Conservation (phyloP, 2,797 vertebrate genomes). For the Brotula barbata region DNA sequence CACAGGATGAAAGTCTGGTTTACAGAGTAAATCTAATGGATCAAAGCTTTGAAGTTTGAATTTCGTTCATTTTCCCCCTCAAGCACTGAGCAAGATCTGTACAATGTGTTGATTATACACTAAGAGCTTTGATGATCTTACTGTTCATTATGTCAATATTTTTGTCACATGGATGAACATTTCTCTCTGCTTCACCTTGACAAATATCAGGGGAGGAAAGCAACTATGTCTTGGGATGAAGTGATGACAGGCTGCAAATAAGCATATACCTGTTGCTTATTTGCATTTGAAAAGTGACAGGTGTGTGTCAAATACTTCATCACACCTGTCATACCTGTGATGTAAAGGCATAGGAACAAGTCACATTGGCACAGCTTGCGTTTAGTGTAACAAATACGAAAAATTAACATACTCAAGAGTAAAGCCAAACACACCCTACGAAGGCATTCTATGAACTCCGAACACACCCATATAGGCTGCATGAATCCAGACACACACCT, state of each 20-base stretch:
- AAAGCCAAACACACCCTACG: constrained; percentile 60
- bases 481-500: constrained; percentile 3
- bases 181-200: neutral
- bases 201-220: neutral
- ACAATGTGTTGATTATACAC: neutral
- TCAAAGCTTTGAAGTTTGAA: neutral
- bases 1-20: neutral
- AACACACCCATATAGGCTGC: constrained; percentile 40
- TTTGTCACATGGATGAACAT: no score
- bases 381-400: constrained; percentile 8
- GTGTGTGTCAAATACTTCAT: neutral
- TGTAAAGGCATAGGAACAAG: neutral
- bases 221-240: neutral
- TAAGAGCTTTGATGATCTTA: no score
- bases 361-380: neutral
- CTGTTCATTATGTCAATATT: no score
- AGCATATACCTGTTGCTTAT: no score
- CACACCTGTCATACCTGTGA: neutral
- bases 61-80: neutral
- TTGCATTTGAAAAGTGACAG: no score
- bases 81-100: neutral
- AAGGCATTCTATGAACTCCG: constrained; percentile 54
- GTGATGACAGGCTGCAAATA: constrained; percentile 13
- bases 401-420: constrained; percentile 6
- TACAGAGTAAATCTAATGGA: neutral